Percentiles rank a stretch among this genome's conserved stretches.
Conservation (phyloP, 2,797 vertebrate species). For the Uromys caudimaculatus region DNA sequence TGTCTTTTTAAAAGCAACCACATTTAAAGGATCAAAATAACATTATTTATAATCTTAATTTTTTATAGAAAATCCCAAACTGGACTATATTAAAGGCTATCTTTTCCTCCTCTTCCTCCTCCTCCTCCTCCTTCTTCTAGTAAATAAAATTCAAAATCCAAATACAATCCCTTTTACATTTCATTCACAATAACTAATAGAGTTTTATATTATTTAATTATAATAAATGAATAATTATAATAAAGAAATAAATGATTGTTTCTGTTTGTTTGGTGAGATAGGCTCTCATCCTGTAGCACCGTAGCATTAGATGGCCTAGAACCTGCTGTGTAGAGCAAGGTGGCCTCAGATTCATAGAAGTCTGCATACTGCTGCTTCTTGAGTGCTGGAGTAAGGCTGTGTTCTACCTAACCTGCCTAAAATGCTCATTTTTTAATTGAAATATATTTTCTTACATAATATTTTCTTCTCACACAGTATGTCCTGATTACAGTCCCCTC, state of each 20-base stretch:
- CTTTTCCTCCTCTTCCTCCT: too few relatives aligned
- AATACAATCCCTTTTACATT: not conserved
- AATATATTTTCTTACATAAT: not conserved
- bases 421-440: not conserved
- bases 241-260: not conserved
- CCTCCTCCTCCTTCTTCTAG: too few relatives aligned
- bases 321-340: not conserved
- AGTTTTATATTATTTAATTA: not conserved
- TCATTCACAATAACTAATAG: not conserved
- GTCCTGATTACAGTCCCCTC: not conserved
- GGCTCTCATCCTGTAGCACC: not conserved
- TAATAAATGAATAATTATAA: not conserved
- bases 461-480: not conserved
- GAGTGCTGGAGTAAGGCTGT: not conserved
- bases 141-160: not conserved
- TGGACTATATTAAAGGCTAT: too few relatives aligned
- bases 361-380: not conserved
- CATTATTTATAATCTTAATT: not conserved
- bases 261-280: not conserved
- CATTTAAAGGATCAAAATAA: not conserved
- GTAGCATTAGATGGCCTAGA: not conserved
- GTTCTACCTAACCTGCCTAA: not conserved
- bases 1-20: not conserved
- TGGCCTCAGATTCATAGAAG: not conserved
- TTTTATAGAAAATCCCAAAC: not conserved